phyloP scores from a whole-genome alignment of 1,140 invertebrate genomes.

The Neodiprion virginianus region DNA sequence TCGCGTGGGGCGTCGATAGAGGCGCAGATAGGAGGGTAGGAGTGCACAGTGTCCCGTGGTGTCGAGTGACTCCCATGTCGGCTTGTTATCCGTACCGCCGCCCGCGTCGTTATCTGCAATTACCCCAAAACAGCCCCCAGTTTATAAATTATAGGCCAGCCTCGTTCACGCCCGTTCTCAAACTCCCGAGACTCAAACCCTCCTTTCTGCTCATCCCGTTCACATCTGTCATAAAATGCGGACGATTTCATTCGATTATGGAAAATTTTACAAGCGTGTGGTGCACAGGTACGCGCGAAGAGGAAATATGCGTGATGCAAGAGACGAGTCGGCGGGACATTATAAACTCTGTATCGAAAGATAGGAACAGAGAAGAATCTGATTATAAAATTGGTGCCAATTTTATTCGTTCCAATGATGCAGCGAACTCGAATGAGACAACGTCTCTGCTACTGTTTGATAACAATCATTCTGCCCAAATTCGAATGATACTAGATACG shows the following conservation, averaged over 20 bases:
- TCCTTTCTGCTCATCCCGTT: constrained; percentile 16
- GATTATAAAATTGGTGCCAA: no score
- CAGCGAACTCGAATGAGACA: no score
- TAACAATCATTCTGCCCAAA: no score
- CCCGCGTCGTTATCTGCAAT: constrained; percentile 61
- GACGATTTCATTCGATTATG: constrained; percentile 52
- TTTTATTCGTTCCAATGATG: no score
- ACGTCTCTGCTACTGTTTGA: no score
- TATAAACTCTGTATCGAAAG: no score
- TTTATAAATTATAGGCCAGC: constrained; percentile 61
- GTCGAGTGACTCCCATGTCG: constrained; percentile 61
- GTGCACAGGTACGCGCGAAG: not conserved
- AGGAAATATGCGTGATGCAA: no score
- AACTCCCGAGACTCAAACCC: not conserved
- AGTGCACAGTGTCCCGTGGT: constrained; percentile 30
- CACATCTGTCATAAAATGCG: constrained; percentile 54
- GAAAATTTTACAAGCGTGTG: not conserved
- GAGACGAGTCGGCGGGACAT: no score
- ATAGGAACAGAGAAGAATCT: no score
- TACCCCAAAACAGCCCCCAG: constrained; percentile 61
- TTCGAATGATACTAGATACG: no score
- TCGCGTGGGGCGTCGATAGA: not conserved
- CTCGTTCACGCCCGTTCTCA: constrained; percentile 15
- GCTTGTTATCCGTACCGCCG: constrained; percentile 59
- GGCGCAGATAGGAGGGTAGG: constrained; percentile 10